phyloP scores from a whole-genome alignment of 2,113 vertebrate genomes.

The Tylochromis polylepis region DNA sequence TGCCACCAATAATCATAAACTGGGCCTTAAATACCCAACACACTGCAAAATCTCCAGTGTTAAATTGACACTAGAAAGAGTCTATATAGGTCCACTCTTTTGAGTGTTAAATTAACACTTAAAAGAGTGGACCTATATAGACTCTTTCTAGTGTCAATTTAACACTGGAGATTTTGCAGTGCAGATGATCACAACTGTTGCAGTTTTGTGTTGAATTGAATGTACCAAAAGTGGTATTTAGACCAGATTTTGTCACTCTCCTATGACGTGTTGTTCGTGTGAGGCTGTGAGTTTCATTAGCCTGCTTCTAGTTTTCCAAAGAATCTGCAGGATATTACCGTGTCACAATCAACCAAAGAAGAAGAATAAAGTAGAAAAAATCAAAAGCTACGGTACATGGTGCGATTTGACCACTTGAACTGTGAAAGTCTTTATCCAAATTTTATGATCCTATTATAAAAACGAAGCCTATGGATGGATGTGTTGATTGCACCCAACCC shows the following conservation, averaged over 20 bases:
- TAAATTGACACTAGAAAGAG: no score
- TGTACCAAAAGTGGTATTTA: neutral
- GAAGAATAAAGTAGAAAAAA: neutral
- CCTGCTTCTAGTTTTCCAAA: neutral
- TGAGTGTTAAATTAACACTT: no score
- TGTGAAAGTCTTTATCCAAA: slow-evolving; percentile 36
- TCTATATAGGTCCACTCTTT: no score
- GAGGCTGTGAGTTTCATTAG: neutral
- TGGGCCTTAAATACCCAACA: neutral
- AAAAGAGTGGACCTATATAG: no score
- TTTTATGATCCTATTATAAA: slow-evolving; percentile 60
- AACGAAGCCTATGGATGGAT: slow-evolving; percentile 11
- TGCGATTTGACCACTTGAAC: slow-evolving; percentile 45
- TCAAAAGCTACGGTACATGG: neutral
- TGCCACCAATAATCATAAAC: neutral
- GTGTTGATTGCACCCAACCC: slow-evolving; percentile 2
- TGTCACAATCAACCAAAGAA: neutral
- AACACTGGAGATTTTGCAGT: no score
- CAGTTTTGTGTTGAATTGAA: neutral
- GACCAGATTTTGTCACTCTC: neutral
- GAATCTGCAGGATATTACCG: neutral
- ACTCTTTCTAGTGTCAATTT: no score
- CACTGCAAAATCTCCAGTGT: no score
- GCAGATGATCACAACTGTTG: neutral
- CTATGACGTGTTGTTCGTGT: neutral